Percentiles rank a stretch among this genome's conserved stretches.
These are phyloP conservation scores for Sminthurides bifidus DNA, from an alignment of 1,140 invertebrate species.

Conservation along the genomic window DNA sequence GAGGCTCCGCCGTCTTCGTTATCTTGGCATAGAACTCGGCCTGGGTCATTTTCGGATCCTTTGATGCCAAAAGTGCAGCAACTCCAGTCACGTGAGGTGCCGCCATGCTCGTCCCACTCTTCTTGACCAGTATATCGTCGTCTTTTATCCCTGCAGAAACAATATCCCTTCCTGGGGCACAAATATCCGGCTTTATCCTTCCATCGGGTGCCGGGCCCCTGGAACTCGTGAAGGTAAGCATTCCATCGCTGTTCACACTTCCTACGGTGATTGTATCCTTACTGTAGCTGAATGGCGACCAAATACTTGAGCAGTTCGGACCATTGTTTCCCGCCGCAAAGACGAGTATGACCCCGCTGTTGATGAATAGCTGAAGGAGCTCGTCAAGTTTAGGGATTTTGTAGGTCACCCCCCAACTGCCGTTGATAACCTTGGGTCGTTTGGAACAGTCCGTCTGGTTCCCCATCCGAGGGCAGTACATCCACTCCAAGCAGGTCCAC, in stretches of 20 bases:
- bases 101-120: conserved; percentile 1
- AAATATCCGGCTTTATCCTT: not conserved
- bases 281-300: conserved; percentile 1
- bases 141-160: not conserved
- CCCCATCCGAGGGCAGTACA: not conserved
- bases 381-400: not conserved
- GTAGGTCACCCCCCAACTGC: conserved; percentile 8
- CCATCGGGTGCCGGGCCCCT: not conserved
- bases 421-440: not conserved
- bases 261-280: conserved; percentile 3
- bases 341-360: conserved; percentile 1
- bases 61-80: not conserved
- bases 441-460: conserved; percentile 12
- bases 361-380: not conserved
- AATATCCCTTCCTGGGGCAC: not conserved
- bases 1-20: not conserved
- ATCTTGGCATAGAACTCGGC: too few relatives aligned
- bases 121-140: not conserved
- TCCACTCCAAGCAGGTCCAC: not conserved
- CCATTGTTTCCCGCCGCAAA: conserved; percentile 11
- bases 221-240: not conserved
- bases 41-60: not conserved
- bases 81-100: not conserved
- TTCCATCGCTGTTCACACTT: not conserved
- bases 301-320: not conserved